Base-by-base conservation (phyloP, 1,140 invertebrate species). In the Aphelenchoides avenae region DNA sequence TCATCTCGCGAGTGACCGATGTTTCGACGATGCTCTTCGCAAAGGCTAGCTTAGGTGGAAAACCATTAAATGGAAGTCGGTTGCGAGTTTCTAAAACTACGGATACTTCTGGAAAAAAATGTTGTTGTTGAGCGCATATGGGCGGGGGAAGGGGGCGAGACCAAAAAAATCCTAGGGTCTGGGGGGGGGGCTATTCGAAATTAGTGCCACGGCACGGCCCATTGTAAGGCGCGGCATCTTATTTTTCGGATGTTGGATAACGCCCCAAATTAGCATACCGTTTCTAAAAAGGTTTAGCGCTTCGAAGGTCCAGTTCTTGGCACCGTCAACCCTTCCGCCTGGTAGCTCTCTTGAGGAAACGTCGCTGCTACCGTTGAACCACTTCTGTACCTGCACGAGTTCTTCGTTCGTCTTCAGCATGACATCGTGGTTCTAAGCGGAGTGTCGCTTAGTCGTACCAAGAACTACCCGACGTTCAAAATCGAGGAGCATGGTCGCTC, bases 331-430 rank as follows among this genome's bases (percentile, higher is more conserved):
- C 7, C 39, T 11, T 1, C 27, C 4, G 11, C 9, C 1, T 1
- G 24, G 30, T 15, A 37, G 3, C 3, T 36, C 18, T 26, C 34
- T 30, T 11, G 37, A 27, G 18, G 37, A 42, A 24, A 57, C 11
- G 34, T 57, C 54, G 43, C 52, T 57, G 26, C 36, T n/a, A 24
- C 54, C 54, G 15, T 52, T 41, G 5, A 57, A 33, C 43, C 46
- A 57, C 11, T 2, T 36, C 18, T 41, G 42, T 33, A 57, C 52
- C 27, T 36, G 50, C 5, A 52, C 54, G 24, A 57, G 39, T 57
- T 57, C 54, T 18, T 36, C 54, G 34, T 57, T 57, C 13, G 54
- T 57, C 39, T 57, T 57, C 15, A 42, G 37, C 33, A 31, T 33
- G 18, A 52, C 31, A 40, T 57, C 54, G 20, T 57, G 54, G 33